Conservation (phyloP, 2,113 vertebrate species). For the Paradoxurus hermaphroditus region DNA sequence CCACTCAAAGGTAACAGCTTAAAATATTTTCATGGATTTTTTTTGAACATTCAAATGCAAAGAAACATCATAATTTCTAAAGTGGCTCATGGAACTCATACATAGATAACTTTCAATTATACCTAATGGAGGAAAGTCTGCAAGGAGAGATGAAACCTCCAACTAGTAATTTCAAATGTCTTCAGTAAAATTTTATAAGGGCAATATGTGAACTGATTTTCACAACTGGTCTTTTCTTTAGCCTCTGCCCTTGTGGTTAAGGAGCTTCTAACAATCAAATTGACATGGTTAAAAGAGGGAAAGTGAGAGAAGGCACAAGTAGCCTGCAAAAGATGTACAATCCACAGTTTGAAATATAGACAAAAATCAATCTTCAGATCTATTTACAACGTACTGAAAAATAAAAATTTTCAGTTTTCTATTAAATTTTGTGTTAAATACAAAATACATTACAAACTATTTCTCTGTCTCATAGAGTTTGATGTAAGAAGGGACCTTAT, state of each 20-base stretch:
- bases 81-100: not conserved
- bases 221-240: conserved; percentile 6
- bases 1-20: not conserved
- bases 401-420: not conserved
- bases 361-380: not conserved
- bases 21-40: not conserved
- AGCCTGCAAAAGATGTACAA: not conserved
- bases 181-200: conserved; percentile 37
- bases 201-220: not conserved
- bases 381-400: not conserved
- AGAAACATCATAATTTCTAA: not conserved
- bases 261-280: not conserved
- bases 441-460: not conserved
- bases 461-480: not conserved
- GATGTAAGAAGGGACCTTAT: not conserved
- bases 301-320: not conserved
- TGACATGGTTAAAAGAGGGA: not conserved
- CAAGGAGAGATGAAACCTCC: not conserved
- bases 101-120: not conserved
- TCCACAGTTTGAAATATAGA: not conserved
- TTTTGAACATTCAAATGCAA: not conserved
- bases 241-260: not conserved
- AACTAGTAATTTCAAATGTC: not conserved
- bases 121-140: not conserved
- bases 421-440: not conserved